Evolutionary conservation across 2,888 invertebrate genomes (phyloP), one percentile per base, ranked within the genome.

Genomic region (Agapostemon virescens): DNA sequence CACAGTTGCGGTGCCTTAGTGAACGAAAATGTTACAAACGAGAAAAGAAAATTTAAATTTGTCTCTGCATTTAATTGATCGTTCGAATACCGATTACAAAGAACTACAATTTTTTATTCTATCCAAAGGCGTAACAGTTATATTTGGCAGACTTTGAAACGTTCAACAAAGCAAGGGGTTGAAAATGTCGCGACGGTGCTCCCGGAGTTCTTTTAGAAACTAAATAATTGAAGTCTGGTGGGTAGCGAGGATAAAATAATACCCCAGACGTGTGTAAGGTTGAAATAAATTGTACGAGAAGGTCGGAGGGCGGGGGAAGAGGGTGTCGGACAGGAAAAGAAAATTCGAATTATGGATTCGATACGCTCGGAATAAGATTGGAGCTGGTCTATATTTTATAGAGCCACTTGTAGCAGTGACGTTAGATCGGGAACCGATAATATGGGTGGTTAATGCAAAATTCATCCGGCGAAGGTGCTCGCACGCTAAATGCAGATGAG

Each of bases 401-500:
- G 45, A 58, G 45, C 23, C 40, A 64, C 33, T 64, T 45, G 71
- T 55, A 80, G 30, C 49, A 15, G 58, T 30, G 45, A 58, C 40
- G 66, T 80, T 71, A 77, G 64, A 42, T 38, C 33, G 38, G 33
- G 61, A 79, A 73, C 74, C 74, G 69, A 49, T 70, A 79, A 69
- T 69, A 64, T 30, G 49, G 55, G 33, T 40, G 69, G 69, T 74
- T 79, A 58, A 73, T 80, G 66, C 49, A 80, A 69, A 69, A 81
- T 81, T 81, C 63, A 81, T 7, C 15, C 33, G 15, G 13, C 55
- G 40, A 70, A 58, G 52, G 69, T 61, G 67, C 58, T 74, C 63
- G 36, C 40, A 68, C 42, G 81, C 71, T 58, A 77, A 82, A 82
- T 77, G 77, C 73, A 74, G 82, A 77, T 71, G 58, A 33, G 38